Conservation (phyloP, 2,797 vertebrate genomes). For the Galago senegalensis region DNA sequence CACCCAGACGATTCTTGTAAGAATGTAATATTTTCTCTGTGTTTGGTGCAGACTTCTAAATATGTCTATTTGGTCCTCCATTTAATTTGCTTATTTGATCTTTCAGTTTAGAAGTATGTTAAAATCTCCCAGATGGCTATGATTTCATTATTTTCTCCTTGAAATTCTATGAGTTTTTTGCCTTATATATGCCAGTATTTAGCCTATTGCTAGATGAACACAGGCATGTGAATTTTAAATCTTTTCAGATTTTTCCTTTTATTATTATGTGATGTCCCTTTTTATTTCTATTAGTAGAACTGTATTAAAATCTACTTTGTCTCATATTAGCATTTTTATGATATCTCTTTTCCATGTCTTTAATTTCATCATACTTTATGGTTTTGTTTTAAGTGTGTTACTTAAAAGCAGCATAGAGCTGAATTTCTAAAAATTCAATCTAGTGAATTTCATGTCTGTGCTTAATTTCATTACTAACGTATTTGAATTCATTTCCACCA, state of each 20-base stretch:
- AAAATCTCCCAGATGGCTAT: background rate
- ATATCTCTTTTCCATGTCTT: background rate
- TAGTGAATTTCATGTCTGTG: background rate
- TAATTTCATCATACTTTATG: slow-evolving; percentile 3
- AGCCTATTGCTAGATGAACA: background rate
- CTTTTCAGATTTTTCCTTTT: background rate
- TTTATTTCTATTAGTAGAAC: background rate
- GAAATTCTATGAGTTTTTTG: background rate
- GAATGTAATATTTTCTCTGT: background rate
- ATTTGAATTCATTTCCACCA: slow-evolving; percentile 19
- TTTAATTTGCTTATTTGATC: background rate
- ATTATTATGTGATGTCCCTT: background rate
- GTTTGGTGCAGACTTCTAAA: background rate
- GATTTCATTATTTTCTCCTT: background rate
- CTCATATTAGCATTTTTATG: slow-evolving; percentile 15
- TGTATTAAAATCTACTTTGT: background rate
- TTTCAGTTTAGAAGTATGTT: background rate
- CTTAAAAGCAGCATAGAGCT: slow-evolving; percentile 10
- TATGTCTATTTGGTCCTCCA: background rate
- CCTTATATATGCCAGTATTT: background rate
- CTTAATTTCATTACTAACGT: background rate
- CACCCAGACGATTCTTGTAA: background rate
- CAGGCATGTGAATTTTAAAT: background rate
- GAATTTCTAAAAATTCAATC: background rate
- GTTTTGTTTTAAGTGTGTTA: background rate